Evolutionary conservation across 1,140 invertebrate species (phyloP).

Genomic region (Riptortus pedestris): DNA sequence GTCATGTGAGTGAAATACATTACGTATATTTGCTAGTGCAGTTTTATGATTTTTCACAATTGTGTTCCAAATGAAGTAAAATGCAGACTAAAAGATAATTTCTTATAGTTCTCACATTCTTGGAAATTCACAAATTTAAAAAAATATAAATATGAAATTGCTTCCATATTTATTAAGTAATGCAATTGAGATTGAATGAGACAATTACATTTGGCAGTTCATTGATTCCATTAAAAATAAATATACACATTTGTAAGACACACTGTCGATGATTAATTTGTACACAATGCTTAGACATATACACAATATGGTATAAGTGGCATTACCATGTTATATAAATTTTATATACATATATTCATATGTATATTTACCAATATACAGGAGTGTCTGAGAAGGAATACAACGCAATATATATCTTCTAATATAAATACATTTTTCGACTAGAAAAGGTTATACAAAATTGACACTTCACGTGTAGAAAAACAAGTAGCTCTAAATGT

Average conservation of each 20-base stretch:
- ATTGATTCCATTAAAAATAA: too few relatives aligned
- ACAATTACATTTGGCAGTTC: constrained; percentile 3
- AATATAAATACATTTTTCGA: not conserved
- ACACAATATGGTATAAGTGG: constrained; percentile 16
- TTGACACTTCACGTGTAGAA: not conserved
- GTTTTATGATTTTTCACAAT: too few relatives aligned
- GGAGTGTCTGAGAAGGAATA: constrained; percentile 1
- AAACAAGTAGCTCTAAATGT: not conserved
- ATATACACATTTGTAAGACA: not conserved
- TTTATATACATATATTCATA: constrained; percentile 5
- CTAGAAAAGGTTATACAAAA: not conserved
- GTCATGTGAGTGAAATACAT: too few relatives aligned
- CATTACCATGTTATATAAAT: not conserved
- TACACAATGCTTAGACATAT: constrained; percentile 8
- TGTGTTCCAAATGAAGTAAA: too few relatives aligned
- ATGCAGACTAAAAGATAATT: too few relatives aligned
- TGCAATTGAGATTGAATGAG: too few relatives aligned
- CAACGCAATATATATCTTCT: not conserved
- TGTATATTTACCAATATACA: constrained; percentile 12
- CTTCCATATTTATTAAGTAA: too few relatives aligned
- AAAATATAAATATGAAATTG: too few relatives aligned
- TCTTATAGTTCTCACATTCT: too few relatives aligned
- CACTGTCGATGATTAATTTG: constrained; percentile 10
- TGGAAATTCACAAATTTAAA: too few relatives aligned
- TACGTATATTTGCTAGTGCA: too few relatives aligned